Evolutionary conservation across 2,888 invertebrate genomes (phyloP), one percentile per base, ranked within the genome.

Genomic region (Chrysolina americana): DNA sequence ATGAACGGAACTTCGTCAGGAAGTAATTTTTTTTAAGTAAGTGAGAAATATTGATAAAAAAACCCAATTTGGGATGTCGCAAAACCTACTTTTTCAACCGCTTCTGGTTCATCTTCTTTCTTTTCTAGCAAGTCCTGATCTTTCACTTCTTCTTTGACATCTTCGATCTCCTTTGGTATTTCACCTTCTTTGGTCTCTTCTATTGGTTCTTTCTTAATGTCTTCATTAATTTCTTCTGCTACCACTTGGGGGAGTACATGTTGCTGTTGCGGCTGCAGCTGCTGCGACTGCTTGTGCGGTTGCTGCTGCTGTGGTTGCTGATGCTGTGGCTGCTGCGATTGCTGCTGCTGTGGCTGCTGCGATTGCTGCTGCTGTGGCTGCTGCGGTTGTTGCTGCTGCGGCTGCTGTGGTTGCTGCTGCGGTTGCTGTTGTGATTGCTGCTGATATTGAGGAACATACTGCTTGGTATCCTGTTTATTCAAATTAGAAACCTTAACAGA

Each of bases 381-480:
- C 59, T 59, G 59, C 59, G 11, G 59, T n/a, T 10, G 59, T 15
- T 53, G 47, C 41, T 59, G 59, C 59, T 28, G 59, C n/a, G 15
- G 36, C 11, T 28, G 59, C 15, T 23, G 56, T 5, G 23, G 23
- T 21, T 56, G 21, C 56, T 56, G 56, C 11, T 21, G 56, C 10
- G 13, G 23, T 10, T 56, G 56, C 56, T 4, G 28, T n/a, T 59
- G 41, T 15, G 63, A 71, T 64, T 79, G 79, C 68, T 82, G 82
- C 68, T 81, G 82, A 74, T 82, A 80, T 19, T 80, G 81, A 10
- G 71, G 74, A 23, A 74, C 70, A 48, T 82, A 81, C 48, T 79
- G 80, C 66, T 77, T 77, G 19, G 73, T 44, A 23, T 77, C 77
- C 28, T 76, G 78, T 68, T 78, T 78, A 41, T 68, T 73, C 4